Evolutionary conservation across 2,888 invertebrate species (phyloP).

Genomic region (Branchipolynoe longqiensis): DNA sequence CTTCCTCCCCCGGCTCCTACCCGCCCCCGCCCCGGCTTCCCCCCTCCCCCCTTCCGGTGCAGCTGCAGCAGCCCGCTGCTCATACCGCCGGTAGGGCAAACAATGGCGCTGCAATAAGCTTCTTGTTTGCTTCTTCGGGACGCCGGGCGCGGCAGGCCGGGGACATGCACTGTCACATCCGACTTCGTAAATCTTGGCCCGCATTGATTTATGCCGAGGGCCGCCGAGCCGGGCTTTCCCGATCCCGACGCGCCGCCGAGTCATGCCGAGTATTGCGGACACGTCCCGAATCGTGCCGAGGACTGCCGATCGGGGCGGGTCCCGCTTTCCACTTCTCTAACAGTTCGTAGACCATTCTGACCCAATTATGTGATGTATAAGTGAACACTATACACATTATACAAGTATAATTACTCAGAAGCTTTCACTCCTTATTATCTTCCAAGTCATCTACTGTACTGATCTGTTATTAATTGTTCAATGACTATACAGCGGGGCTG

Average conservation of each 20-base stretch:
- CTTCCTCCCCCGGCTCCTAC: background rate
- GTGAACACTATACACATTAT: too few species aligned
- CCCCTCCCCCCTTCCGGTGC: background rate
- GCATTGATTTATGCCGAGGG: background rate
- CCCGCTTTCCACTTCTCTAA: too few species aligned
- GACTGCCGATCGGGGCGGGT: too few species aligned
- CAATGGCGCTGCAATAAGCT: background rate
- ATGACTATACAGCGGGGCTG: too few species aligned
- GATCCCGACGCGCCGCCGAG: background rate
- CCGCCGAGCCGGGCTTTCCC: background rate
- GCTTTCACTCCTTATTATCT: too few species aligned
- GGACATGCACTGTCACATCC: slow-evolving; percentile 33
- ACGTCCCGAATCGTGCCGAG: too few species aligned
- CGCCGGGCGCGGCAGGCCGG: background rate
- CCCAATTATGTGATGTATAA: too few species aligned
- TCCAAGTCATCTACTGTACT: too few species aligned
- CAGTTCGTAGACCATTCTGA: too few species aligned
- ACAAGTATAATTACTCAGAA: too few species aligned
- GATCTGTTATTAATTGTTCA: too few species aligned
- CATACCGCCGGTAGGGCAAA: background rate
- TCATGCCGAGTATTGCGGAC: too few species aligned
- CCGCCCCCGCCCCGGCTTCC: background rate
- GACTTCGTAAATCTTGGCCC: background rate
- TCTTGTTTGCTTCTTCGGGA: background rate
- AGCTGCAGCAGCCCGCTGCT: background rate